phyloP scores from a whole-genome alignment of 2,888 invertebrate species.

The Luperina nickerlii region DNA sequence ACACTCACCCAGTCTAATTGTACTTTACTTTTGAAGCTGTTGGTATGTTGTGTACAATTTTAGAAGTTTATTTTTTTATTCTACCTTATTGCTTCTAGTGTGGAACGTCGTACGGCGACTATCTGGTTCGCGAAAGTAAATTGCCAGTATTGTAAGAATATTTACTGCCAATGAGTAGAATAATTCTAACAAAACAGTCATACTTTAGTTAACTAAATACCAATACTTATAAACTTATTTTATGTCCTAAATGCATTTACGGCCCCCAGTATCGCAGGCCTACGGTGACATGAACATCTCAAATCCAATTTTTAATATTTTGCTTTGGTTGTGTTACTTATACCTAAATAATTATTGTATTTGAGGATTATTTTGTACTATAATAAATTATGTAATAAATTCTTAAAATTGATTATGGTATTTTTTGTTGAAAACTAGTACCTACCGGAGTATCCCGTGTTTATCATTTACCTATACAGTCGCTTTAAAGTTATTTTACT shows the following conservation, averaged over 20 bases:
- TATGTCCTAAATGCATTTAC: constrained; percentile 85
- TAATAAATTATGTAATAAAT: constrained; percentile 89
- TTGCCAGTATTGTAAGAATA: constrained; percentile 79
- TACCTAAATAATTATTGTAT: constrained; percentile 88
- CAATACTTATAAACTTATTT: constrained; percentile 74
- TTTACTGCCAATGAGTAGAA: constrained; percentile 85
- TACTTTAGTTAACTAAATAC: constrained; percentile 77
- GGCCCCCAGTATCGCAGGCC: constrained; percentile 76
- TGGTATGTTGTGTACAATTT: constrained; percentile 81
- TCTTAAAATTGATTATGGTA: constrained; percentile 79
- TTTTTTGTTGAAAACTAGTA: constrained; percentile 43
- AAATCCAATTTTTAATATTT: constrained; percentile 89
- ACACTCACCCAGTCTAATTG: constrained; percentile 59
- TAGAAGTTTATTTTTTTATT: constrained; percentile 85
- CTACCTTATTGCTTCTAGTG: constrained; percentile 72
- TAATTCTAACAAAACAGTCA: constrained; percentile 80
- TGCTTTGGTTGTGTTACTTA: constrained; percentile 90
- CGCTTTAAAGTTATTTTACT: too few relatives aligned
- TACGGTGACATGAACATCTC: constrained; percentile 82
- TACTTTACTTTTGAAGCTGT: constrained; percentile 74
- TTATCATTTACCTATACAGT: not conserved
- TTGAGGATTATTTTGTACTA: constrained; percentile 90
- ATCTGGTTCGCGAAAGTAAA: constrained; percentile 63
- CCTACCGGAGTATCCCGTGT: not conserved
- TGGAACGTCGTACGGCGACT: constrained; percentile 54